These are phyloP conservation scores for Nestor notabilis DNA, from an alignment of 2,113 vertebrate genomes.

Conservation along the genomic window DNA sequence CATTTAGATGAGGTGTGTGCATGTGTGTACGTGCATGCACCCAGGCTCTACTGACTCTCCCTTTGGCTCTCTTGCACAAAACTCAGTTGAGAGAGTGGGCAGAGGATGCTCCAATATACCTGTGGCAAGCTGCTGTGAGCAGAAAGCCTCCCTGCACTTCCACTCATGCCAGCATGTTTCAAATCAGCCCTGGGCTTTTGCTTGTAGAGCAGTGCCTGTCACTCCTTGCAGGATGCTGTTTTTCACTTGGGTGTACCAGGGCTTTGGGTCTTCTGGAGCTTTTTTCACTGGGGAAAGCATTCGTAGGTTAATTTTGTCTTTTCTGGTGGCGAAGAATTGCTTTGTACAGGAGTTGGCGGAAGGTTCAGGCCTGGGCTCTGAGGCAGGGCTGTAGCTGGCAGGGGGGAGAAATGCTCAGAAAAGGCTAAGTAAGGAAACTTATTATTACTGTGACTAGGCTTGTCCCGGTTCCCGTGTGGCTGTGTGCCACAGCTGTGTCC, in stretches of 20 bases:
- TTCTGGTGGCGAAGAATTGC: neutral
- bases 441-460: neutral
- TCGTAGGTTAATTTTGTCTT: neutral
- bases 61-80: neutral
- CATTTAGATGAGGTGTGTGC: fast-evolving
- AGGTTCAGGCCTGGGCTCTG: neutral
- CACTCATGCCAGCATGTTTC: fast-evolving
- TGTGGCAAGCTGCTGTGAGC: neutral
- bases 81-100: neutral
- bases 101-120: neutral
- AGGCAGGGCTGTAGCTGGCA: neutral
- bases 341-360: neutral
- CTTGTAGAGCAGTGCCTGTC: fast-evolving
- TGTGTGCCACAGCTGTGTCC: neutral
- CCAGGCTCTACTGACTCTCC: neutral
- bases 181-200: neutral
- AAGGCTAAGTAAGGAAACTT: neutral
- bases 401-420: neutral
- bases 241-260: fast-evolving
- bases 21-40: neutral
- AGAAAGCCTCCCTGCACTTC: neutral
- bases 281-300: neutral
- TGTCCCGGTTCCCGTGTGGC: neutral
- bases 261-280: neutral
- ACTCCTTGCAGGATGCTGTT: neutral